Evolutionary conservation across 2,888 invertebrate genomes (phyloP), one percentile per base, ranked within the genome.

Genomic region (Zeuzera pyrina): DNA sequence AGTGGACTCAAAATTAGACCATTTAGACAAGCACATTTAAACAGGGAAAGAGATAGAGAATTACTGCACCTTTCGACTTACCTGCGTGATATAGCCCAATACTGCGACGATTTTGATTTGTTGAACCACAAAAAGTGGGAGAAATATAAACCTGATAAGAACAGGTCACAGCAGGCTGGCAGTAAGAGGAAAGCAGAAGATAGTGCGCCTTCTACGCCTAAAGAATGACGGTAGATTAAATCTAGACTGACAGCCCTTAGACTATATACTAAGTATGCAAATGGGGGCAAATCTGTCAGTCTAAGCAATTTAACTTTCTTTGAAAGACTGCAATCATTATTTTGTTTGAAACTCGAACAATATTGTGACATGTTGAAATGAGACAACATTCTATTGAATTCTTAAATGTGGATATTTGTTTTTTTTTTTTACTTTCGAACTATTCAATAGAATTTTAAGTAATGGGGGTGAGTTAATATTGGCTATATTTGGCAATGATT

Each of bases 81-180:
- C 69, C 81, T 98, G 32, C 90, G 89, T 45, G 89, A 91, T 42
- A 95, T 98, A 43, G 93, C 96, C 0, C 74, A 86, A 32, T 70
- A 92, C 38, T 89, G 89, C 45, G 90, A 91, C 12, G 96, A 97
- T 59, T 94, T 97, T 48, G 88, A 91, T 32, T 79, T 83, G 2
- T 81, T 98, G 0, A 94, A 97, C 58, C 98, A 98, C 66, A 90
- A 89, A 51, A 90, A 94, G 52, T 98, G 98, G 98, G 95, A 97
- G 68, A 90, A 88, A 55, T 93, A 90, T 41, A 87, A 85, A 53
- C 86, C 87, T 0, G 78, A 81, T 12, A 79, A 61, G 35, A 64
- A 57, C 15, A 52, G 42, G 11, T 47, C 42, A 0, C 70, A 66
- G 5, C 67, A 73, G 2, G 72, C 69, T 0, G 76, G 72, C 0